Evolutionary conservation across 2,113 vertebrate species (phyloP), one percentile per base, ranked within the genome.

Genomic region (Centrocercus urophasianus): DNA sequence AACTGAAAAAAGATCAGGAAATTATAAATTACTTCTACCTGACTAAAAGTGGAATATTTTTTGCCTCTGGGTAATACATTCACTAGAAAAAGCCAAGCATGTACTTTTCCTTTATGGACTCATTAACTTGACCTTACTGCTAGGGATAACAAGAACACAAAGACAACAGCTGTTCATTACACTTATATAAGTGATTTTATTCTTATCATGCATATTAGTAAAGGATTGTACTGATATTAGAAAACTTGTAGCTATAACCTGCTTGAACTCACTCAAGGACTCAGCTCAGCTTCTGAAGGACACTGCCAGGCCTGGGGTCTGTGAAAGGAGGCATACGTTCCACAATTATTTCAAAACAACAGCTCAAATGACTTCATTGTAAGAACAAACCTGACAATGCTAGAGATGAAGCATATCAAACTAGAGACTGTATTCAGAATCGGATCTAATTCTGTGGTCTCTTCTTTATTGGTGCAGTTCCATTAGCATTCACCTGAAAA

Each of bases 31-130:
- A 61, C 2, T 17, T 93, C 78, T 88, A 78, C n/a, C 21, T 54
- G 8, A 59, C 71, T 27, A 76, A 60, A 73, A 72, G 4, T 1
- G 4, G 8, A 75, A 43, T 42, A 2, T 60, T 79, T 86, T 73
- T 56, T 81, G 21, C 13, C 8, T 36, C 19, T 70, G 22, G 6
- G 4, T 47, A 47, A 25, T 42, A 16, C 25, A 54, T 61, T 14
- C 15, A 27, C 40, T 38, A 70, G 63, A 91, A 74, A 70, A 50
- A 32, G 11, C 2, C n/a, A 42, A 0, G 0, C 45, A 56, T 42
- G 14, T 28, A 47, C 11, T n/a, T 80, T 81, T 52, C 73, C 42
- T 82, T 61, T 57, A 38, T 2, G 22, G 14, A 34, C 54, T 80
- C 24, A n/a, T 15, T 69, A 73, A 15, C n/a, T 88, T 38, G 50